Evolutionary conservation across 2,113 vertebrate species (phyloP).

Genomic region (Etheostoma cragini): DNA sequence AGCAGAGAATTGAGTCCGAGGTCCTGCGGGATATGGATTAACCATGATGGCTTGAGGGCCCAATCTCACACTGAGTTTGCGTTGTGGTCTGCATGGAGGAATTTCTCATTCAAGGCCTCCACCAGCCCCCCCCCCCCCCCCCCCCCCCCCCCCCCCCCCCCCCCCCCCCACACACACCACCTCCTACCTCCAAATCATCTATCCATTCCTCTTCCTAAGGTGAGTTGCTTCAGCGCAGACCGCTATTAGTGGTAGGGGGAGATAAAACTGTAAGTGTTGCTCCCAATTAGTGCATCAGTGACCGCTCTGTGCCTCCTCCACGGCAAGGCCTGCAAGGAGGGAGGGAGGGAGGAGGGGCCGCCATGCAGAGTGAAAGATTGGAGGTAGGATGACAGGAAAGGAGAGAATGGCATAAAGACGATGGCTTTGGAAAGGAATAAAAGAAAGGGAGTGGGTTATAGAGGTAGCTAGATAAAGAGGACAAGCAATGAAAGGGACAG

Average conservation of each 20-base stretch:
- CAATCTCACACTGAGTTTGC: conserved; percentile 89
- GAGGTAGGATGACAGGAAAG: conserved; percentile 58
- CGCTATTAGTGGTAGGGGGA: conserved; percentile 96
- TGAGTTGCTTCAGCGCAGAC: conserved; percentile 91
- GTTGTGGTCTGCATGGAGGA: conserved; percentile 79
- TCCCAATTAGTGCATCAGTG: conserved; percentile 99
- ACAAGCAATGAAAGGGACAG: conserved; percentile 52
- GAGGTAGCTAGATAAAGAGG: conserved; percentile 59
- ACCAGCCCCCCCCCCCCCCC: background rate
- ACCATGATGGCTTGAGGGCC: conserved; percentile 93
- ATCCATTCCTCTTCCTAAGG: conserved; percentile 94
- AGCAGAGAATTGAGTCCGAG: conserved; percentile 94
- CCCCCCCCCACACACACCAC: background rate
- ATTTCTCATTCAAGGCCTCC: conserved; percentile 89
- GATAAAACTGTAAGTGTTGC: conserved; percentile 99
- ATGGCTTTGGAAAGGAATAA: conserved; percentile 35
- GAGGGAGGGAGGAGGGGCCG: conserved; percentile 39
- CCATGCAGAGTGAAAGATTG: conserved; percentile 31
- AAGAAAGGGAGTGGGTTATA: conserved; percentile 47
- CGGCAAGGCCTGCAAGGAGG: conserved; percentile 72
- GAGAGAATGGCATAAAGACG: conserved; percentile 42
- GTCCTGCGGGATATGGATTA: conserved; percentile 96
- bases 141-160: background rate
- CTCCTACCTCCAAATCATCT: conserved; percentile 58
- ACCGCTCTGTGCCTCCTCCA: conserved; percentile 91